Base-by-base conservation (phyloP, 2,113 vertebrate species). In the Alectura lathami region DNA sequence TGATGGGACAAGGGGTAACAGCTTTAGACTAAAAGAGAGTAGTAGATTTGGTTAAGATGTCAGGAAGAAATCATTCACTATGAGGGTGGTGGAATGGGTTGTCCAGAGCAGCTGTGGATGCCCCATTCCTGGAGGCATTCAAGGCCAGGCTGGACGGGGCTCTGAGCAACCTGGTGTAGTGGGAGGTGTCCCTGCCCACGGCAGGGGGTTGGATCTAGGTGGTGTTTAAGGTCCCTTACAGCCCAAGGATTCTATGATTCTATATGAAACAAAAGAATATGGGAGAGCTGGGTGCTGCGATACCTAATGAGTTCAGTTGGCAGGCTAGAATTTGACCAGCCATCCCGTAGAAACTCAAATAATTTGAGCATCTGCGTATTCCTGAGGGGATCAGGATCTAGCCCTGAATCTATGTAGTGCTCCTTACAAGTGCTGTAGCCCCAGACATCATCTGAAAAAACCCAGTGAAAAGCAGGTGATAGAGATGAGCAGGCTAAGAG, bases 281-380 rank as follows among this genome's bases (percentile, higher is more conserved):
- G 8, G 53, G 34, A 83, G 76, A 23, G 11, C 15, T 83, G 14
- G 6, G 21, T 73, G 29, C 32, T 48, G 48, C 0, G 0, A 7
- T 66, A 51, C 21, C 16, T 73, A 36, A 23, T 56, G 40, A 45
- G 20, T n/a, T 51, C 48, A 60, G 14, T 59, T 68, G 40, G 45
- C 38, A 64, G 38, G 9, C 12, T 68, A 24, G 34, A 72, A 47
- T 67, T 32, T 93, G 38, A 13, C 38, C 17, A 75, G 51, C 5
- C 5, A 38, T 78, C 51, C 51, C 75, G 1, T 8, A 70, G 47
- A 36, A 91, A 62, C n/a, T 84, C 21, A 81, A 30, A 26, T 50
- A 57, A 75, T 87, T 78, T n/a, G 23, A n/a, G 40, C 84, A 54
- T 57, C 40, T 48, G 21, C 15, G 47, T 66, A 30, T 56, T 79